A percentile compares a stretch with the other conserved stretches of the same genome.
Conservation (phyloP, 2,888 invertebrate genomes). For the Scaptomyza polygonia region DNA sequence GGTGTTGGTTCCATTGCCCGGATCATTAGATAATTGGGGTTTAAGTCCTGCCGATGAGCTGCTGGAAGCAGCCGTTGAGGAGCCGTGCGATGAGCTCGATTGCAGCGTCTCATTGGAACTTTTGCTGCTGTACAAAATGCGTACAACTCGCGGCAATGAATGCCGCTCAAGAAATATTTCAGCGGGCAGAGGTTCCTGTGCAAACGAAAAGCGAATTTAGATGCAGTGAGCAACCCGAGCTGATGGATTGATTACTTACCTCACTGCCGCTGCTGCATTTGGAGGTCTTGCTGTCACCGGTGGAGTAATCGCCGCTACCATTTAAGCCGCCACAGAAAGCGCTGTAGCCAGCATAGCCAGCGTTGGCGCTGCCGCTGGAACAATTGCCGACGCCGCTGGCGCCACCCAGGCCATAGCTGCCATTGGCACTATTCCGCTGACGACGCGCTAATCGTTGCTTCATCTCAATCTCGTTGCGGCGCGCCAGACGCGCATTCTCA, state of each 20-base stretch:
- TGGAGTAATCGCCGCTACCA: constrained; percentile 83
- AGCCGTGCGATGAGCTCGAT: constrained; percentile 84
- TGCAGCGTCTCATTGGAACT: constrained; percentile 83
- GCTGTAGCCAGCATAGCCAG: constrained; percentile 31
- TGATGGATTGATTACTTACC: constrained; percentile 58
- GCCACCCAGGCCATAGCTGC: constrained; percentile 72
- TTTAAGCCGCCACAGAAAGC: constrained; percentile 67
- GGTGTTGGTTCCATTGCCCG: constrained; percentile 44
- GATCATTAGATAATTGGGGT: constrained; percentile 21
- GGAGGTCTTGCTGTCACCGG: constrained; percentile 84
- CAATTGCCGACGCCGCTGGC: constrained; percentile 9
- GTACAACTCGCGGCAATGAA: constrained; percentile 83
- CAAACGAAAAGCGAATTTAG: background rate
- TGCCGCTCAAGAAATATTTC: constrained; percentile 84
- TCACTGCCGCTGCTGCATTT: constrained; percentile 83
- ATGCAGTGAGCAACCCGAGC: background rate
- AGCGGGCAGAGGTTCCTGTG: constrained; percentile 81
- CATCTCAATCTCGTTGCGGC: constrained; percentile 84
- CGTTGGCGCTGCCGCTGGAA: constrained; percentile 6
- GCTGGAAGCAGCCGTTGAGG: constrained; percentile 82
- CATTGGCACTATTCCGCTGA: constrained; percentile 82
- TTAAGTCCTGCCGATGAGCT: constrained; percentile 72
- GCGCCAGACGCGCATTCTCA: constrained; percentile 84
- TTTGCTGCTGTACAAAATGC: constrained; percentile 81
- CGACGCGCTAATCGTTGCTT: constrained; percentile 82